These are phyloP conservation scores for Heteromurus nitidus DNA, from an alignment of 2,888 invertebrate genomes.

Conservation along the genomic window DNA sequence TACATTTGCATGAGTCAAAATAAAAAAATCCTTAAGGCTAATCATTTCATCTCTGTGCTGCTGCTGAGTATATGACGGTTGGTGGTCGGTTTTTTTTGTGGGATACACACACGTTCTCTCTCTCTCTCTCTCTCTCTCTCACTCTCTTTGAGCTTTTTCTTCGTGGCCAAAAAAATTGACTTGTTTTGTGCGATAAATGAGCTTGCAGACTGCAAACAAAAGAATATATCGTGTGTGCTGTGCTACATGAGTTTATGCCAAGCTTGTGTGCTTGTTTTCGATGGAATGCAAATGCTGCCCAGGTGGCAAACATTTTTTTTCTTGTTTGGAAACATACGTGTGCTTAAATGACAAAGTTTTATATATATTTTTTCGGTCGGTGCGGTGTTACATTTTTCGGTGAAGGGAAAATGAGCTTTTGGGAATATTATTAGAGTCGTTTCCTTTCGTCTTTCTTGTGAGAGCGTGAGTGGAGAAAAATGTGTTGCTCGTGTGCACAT, in stretches of 20 bases:
- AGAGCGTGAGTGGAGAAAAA: too few species aligned
- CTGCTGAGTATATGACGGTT: constrained; percentile 46
- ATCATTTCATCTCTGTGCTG: constrained; percentile 50
- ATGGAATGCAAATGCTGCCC: constrained; percentile 37
- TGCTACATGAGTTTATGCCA: too few species aligned
- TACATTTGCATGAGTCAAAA: constrained; percentile 46
- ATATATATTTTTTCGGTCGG: constrained; percentile 1
- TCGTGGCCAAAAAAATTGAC: constrained; percentile 60
- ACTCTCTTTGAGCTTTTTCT: not conserved
- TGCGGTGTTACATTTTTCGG: constrained; percentile 37
- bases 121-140: too few species aligned
- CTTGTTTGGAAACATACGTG: constrained; percentile 27
- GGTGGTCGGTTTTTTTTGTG: constrained; percentile 50
- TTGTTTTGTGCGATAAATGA: constrained; percentile 63
- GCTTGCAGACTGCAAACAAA: constrained; percentile 27
- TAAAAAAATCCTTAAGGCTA: constrained; percentile 52
- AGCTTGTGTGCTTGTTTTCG: too few species aligned
- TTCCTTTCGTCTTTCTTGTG: constrained; percentile 35
- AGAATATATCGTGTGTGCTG: too few species aligned
- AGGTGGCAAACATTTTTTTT: constrained; percentile 63
- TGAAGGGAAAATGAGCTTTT: constrained; percentile 43
- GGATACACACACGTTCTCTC: too few species aligned
- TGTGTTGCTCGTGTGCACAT: not conserved
- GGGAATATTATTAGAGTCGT: constrained; percentile 55
- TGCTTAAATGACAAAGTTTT: constrained; percentile 13